Evolutionary conservation across 2,888 invertebrate genomes (phyloP), one percentile per base, ranked within the genome.

Genomic region (Fabriciana adippe): DNA sequence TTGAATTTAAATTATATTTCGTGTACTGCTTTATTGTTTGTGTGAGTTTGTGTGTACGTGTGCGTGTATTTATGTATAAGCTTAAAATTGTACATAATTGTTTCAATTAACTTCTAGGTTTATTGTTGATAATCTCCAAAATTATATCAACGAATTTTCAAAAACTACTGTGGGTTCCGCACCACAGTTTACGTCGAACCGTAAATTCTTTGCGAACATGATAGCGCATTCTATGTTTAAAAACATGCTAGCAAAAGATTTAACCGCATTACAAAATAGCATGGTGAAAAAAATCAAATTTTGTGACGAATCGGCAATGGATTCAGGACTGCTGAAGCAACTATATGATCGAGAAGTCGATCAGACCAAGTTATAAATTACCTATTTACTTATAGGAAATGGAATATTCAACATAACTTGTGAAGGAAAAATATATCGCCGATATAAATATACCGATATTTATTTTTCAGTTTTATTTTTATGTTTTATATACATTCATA

Each of bases 171-270:
- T 91, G 14, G 91, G 90, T 2, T 80, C 80, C 53, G 80, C 83
- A 1, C 85, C 84, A 15, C 84, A 82, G 71, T 86, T 84, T 72
- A 88, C 88, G 3, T 77, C 68, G n/a, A 89, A 91, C 70, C 79
- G 89, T 45, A 89, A 87, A 64, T 90, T 87, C 76, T 89, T 92
- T 63, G 87, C 88, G 8, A 90, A 92, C 70, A 74, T 92, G 75
- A 78, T 92, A 41, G 76, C 75, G 35, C 81, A 85, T 35, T 63
- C 78, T 1, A 79, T 72, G 0, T 91, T 90, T 65, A 88, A 84
- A 75, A 79, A 80, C 26, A 83, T 85, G 79, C 48, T 90, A n/a
- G 76, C 73, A n/a, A 78, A 74, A 45, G 90, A 92, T 68, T 72
- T 78, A 57, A 76, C 79, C 2, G 76, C 79, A 55, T 66, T 89